Base-by-base conservation (phyloP, 2,888 invertebrate species). In the Acleris cristana region DNA sequence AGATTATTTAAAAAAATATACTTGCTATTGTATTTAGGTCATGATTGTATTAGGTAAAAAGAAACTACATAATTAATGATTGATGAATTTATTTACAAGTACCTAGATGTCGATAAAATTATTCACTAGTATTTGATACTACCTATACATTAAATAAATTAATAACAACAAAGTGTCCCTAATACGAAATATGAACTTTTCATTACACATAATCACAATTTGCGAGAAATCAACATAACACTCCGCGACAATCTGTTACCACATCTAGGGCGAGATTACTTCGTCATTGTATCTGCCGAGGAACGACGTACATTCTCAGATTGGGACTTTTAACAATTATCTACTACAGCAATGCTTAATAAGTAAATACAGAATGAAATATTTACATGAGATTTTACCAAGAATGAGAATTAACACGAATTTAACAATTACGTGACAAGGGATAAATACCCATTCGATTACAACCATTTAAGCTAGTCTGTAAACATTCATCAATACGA, bases 11-110 rank as follows among this genome's bases (percentile, higher is more conserved):
- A n/a, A n/a, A n/a, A n/a, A n/a, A n/a, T n/a, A n/a, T n/a, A n/a
- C n/a, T n/a, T n/a, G n/a, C 40, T 40, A 14, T 14, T 40, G 14
- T 40, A 40, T 40, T 40, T 40, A 10, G 10, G 40, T 3, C 14
- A 14, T 40, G 14, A 14, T 2, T 2, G 30, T 30, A 51, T 51
- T 51, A 40, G 40, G 14, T 40, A 51, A 2, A 51, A 18, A 75
- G 72, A 80, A 82, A 79, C 80, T 75, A 73, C 73, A 71, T 74
- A 73, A 74, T 74, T 76, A 77, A 62, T 76, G 77, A 75, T 78
- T 76, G 78, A 78, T 85, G 81, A 84, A 81, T 84, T 86, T 90
- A 90, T 90, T 87, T 85, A 89, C 88, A 89, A 79, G 44, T 40
- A 51, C 49, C 44, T 66, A 57, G 1, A 14, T 21, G 44, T n/a